Evolutionary conservation across 2,888 invertebrate species (phyloP), one percentile per base, ranked within the genome.

Genomic region (Eupithecia exiguata): DNA sequence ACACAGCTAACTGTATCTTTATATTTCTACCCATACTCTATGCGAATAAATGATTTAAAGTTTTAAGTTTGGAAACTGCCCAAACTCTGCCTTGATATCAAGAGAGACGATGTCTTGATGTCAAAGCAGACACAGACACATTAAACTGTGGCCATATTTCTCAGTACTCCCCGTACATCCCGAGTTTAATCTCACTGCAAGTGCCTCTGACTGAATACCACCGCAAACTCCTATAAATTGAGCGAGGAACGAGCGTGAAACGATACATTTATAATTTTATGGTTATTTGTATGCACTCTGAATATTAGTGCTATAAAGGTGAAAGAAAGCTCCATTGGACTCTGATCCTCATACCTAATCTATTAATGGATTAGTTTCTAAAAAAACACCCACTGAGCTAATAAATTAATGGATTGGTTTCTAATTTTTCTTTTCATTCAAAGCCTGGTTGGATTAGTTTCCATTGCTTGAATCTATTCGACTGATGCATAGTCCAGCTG

Each of bases 181-280:
- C 66, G 38, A 68, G 70, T 71, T 74, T 71, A 74, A 74, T 74
- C 71, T 69, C 69, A 38, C 65, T 71, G 68, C 71, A 65, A 75
- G 77, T 70, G 76, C 72, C 58, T 71, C 72, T 72, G 75, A 77
- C 74, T 71, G 75, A 76, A 76, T 70, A 76, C 69, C 40, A 65
- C 79, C 78, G 69, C 78, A 77, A 77, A 79, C 77, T 77, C 76
- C 76, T 72, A 79, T 87, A 89, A 74, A 89, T 89, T 87, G 86
- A 87, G 84, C 82, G 82, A 82, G 25, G 82, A 81, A 83, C 83
- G 84, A 83, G 81, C 84, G 84, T 84, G 84, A 84, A 84, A 84
- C 70, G 74, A 65, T 49, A 61, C 12, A 30, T 30, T 61, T 16
- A 30, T 61, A 61, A 61, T 61, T 21, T 53, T 53, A 53, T 53